Conservation (phyloP, 2,888 invertebrate genomes). For the Drosophila paramelanica region DNA sequence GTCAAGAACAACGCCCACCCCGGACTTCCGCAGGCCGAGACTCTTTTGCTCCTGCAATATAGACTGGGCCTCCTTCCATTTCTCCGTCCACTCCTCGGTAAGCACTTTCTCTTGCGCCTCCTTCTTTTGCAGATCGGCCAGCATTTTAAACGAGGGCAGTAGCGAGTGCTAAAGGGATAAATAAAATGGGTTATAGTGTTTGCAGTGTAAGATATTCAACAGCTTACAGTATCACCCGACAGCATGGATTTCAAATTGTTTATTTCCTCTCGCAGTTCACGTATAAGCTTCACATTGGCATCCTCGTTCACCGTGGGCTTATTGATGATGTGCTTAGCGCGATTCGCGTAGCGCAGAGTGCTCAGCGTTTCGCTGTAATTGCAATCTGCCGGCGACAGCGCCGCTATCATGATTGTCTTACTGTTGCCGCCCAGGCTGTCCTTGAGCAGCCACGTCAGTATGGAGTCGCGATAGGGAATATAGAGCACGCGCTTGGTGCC, state of each 20-base stretch:
- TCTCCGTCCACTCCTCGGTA: conserved; percentile 96
- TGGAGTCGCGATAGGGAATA: conserved; percentile 95
- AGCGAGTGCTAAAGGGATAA: conserved; percentile 85
- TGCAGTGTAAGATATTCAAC: not conserved
- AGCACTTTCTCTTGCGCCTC: conserved; percentile 95
- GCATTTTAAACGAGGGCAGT: conserved; percentile 88
- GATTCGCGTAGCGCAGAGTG: conserved; percentile 93
- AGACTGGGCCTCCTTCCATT: conserved; percentile 95
- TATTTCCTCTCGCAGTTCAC: conserved; percentile 94
- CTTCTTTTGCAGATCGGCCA: conserved; percentile 94
- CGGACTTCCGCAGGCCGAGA: conserved; percentile 93
- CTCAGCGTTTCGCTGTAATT: conserved; percentile 95
- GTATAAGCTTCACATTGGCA: conserved; percentile 93
- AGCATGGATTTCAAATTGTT: conserved; percentile 91
- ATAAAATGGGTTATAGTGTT: not conserved
- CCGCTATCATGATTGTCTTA: conserved; percentile 96
- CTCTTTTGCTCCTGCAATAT: conserved; percentile 95
- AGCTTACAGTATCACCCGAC: conserved; percentile 88
- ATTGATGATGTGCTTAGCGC: conserved; percentile 96
- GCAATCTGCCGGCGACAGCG: conserved; percentile 92
- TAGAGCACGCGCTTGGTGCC: conserved; percentile 87
- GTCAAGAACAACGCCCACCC: conserved; percentile 94
- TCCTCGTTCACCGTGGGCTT: conserved; percentile 96
- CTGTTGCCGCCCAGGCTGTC: conserved; percentile 96
- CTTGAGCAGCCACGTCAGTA: conserved; percentile 94